phyloP scores from a whole-genome alignment of 2,797 vertebrate species.

The Oceanodroma leucorhoa region DNA sequence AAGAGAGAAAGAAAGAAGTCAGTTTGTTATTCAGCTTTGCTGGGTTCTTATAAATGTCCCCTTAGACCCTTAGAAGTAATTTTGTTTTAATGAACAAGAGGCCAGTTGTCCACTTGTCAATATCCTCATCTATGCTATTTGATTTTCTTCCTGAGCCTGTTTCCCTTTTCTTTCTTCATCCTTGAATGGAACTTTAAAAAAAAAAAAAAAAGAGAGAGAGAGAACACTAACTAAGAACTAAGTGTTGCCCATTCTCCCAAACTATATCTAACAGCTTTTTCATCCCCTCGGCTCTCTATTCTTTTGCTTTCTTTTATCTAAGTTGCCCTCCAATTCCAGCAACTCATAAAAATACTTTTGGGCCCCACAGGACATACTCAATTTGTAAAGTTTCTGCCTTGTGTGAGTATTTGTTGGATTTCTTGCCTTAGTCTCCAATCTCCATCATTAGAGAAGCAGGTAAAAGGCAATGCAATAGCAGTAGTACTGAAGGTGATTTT shows the following conservation, averaged over 20 bases:
- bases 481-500: not conserved
- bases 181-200: not conserved
- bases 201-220: rapidly evolving
- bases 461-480: not conserved
- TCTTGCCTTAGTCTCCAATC: not conserved
- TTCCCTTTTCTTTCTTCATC: not conserved
- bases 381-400: not conserved
- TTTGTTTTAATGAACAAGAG: not conserved
- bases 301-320: not conserved
- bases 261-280: not conserved
- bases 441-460: not conserved
- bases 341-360: not conserved
- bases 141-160: not conserved
- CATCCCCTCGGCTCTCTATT: not conserved
- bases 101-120: not conserved
- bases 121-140: not conserved
- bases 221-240: not conserved
- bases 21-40: not conserved
- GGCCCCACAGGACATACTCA: not conserved
- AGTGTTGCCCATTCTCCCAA: not conserved
- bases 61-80: not conserved
- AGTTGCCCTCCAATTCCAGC: not conserved
- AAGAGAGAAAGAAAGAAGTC: not conserved
- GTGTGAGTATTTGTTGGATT: not conserved
- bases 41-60: not conserved